Base-by-base conservation (phyloP, 2,888 invertebrate genomes). In the Orthosia incerta region DNA sequence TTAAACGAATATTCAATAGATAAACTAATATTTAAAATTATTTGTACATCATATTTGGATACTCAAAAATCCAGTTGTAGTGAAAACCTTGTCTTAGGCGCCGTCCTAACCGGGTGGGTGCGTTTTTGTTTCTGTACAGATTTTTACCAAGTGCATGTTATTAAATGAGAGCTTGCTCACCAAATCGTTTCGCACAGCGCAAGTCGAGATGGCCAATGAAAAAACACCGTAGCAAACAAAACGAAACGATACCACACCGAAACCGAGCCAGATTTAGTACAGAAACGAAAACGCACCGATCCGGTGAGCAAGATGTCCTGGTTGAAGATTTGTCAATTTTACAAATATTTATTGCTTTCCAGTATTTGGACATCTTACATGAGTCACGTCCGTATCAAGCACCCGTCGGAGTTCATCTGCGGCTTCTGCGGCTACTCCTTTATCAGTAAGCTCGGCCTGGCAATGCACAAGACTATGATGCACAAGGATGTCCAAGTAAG, bases 331-430 rank as follows among this genome's bases (percentile, higher is more conserved):
- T 50, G n/a, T 5, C 11, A 13, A 18, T 51, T 18, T 57, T n/a
- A 56, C 20, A 4, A 45, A 16, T 23, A 53, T 7, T 26, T 12
- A 51, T 39, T 7, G 48, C 2, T 1, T 3, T 0, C 13, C 84
- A 96, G 96, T 0, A 94, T 95, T 68, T 95, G 95, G 95, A 96
- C 96, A 26, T 96, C 96, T 15, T 95, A 95, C 85, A 89, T 96
- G 55, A 93, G 93, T 60, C 96, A 96, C 89, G 94, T 95, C 62
- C 93, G 96, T n/a, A 95, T 96, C 71, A 96, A 96, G 83, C 96
- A 96, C 78, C 96, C 95, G 3, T 96, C 96, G 20, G 92, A 95
- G 88, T 93, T 93, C 89, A 93, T 96, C 62, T 96, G 96, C 87
- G 93, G 92, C 61, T 91, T 91, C n/a, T 96, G 96, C 87, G 96